Evolutionary conservation across 1,140 invertebrate genomes (phyloP), one percentile per base, ranked within the genome.

Genomic region (Atopsyche davidsoni): DNA sequence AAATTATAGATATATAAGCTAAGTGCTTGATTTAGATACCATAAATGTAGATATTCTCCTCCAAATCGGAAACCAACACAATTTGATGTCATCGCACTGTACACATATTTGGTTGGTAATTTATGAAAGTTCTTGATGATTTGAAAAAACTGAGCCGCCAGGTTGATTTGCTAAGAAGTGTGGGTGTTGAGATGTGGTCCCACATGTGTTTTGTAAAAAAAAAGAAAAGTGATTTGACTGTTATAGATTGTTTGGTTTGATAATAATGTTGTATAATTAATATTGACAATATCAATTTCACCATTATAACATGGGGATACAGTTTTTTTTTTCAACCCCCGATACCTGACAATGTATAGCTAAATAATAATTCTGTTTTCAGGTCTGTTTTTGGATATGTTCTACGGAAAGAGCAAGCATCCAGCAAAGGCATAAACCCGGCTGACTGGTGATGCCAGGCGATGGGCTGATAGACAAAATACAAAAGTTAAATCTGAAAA

Each of bases 301-400:
- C 7, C 10, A 17, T 42, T n/a, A 13, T 28, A 23, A 13, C 23
- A 40, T 46, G 21, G 56, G 13, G 40, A 25, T 11, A 24, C 6
- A 40, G 24, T 38, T 39, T 14, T 41, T 21, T 23, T 46, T 41
- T 4, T 4, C 42, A 4, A 28, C n/a, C 18, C 7, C 18, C 4
- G n/a, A 17, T 36, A 34, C 10, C 36, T 55, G 6, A 28, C 6
- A 28, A 28, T 28, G 25, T 7, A 28, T 7, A 28, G 6, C 6
- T 7, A 28, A 28, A 6, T 7, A 28, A 28, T 41, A 24, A 40
- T 31, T 54, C 59, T 55, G 22, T 40, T 70, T 72, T 45, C 64
- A 77, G 76, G 75, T 43, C 53, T 77, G 14, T 72, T 78, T 51
- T 55, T 78, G 24, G 67, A 72, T 51, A 76, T 76, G 28, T 75